Conservation (phyloP, 2,113 vertebrate species). For the Phalacrocorax brasilianus region DNA sequence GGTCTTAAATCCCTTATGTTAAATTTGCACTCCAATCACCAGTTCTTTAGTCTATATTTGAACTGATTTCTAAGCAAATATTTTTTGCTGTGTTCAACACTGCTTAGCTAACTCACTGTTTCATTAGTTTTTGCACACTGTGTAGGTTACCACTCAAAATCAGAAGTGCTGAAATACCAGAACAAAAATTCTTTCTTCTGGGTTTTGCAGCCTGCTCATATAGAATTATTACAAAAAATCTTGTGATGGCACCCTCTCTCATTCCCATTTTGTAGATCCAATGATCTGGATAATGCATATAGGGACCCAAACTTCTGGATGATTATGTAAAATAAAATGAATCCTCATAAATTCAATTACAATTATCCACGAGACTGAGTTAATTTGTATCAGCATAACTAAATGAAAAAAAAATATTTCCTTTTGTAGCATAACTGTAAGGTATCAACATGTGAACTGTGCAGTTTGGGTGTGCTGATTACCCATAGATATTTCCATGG, state of each 20-base stretch:
- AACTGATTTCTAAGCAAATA: background rate
- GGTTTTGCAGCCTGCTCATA: background rate
- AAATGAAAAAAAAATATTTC: background rate
- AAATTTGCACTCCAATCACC: background rate
- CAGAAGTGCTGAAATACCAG: background rate
- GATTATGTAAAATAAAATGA: background rate
- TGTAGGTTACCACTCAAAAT: background rate
- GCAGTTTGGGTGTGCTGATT: conserved; percentile 5
- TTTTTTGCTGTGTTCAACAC: background rate
- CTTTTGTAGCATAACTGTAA: background rate
- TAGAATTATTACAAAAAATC: background rate
- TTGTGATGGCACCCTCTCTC: background rate
- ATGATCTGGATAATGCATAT: background rate
- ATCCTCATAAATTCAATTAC: background rate
- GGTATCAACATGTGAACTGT: background rate
- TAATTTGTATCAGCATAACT: background rate
- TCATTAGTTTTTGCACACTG: background rate
- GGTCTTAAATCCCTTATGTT: background rate
- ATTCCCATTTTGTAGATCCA: background rate
- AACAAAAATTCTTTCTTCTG: background rate
- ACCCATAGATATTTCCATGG: conserved; percentile 16
- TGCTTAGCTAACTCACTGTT: background rate
- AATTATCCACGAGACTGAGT: background rate
- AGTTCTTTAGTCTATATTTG: background rate
- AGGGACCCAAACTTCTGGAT: background rate